These are phyloP conservation scores for Campoletis raptor DNA, from an alignment of 2,888 invertebrate species.

Conservation along the genomic window DNA sequence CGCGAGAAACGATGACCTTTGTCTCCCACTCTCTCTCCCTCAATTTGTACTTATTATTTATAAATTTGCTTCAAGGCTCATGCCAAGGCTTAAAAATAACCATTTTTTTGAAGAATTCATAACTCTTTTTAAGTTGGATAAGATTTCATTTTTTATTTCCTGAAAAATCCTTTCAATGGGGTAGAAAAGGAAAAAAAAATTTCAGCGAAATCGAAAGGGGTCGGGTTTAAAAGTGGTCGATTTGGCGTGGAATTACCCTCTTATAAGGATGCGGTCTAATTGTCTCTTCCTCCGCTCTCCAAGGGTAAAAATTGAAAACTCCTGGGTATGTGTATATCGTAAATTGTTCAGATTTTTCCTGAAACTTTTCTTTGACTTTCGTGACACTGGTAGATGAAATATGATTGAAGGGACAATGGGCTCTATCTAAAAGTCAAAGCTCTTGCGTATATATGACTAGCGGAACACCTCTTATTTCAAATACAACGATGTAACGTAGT, in stretches of 20 bases:
- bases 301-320: not conserved
- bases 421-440: not conserved
- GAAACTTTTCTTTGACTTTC: conserved; percentile 29
- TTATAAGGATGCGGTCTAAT: not conserved
- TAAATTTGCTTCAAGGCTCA: too few species aligned
- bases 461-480: not conserved
- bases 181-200: too few species aligned
- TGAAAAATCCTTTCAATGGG: too few species aligned
- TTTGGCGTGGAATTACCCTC: too few species aligned
- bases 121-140: too few species aligned
- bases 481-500: not conserved
- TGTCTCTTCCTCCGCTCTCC: not conserved
- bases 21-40: conserved; percentile 16
- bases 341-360: conserved; percentile 32
- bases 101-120: too few species aligned
- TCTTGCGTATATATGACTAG: not conserved
- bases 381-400: conserved; percentile 6
- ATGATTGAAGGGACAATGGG: conserved; percentile 40
- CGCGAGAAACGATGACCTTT: not conserved
- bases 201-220: too few species aligned
- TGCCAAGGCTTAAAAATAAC: too few species aligned
- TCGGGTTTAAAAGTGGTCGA: too few species aligned
- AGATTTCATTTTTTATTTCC: too few species aligned
- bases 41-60: too few species aligned
- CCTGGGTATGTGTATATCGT: not conserved